Percentiles rank a stretch among this genome's conserved stretches.
Conservation (phyloP, 2,113 vertebrate genomes). For the Apistogramma diplotaenia region DNA sequence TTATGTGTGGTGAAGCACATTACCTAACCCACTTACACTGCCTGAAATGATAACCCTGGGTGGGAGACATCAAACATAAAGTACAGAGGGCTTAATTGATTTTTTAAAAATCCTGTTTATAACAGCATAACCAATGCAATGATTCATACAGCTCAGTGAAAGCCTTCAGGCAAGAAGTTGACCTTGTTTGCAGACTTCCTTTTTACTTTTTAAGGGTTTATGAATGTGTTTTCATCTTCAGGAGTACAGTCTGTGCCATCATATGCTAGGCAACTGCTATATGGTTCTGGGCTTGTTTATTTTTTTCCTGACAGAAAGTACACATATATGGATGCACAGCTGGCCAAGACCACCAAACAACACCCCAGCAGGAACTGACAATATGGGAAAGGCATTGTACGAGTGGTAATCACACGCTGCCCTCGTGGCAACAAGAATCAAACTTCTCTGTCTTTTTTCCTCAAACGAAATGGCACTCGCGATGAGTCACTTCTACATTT, state of each 20-base stretch:
- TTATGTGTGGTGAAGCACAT: slow-evolving; percentile 43
- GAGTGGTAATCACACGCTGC: slow-evolving; percentile 1
- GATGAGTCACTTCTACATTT: slow-evolving; percentile 14
- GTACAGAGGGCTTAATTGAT: slow-evolving; percentile 59
- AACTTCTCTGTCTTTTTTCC: not conserved
- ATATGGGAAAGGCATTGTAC: not conserved
- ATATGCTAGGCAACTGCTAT: slow-evolving; percentile 22
- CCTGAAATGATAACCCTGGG: slow-evolving; percentile 57
- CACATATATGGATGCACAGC: slow-evolving; percentile 41
- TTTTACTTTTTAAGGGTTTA: slow-evolving; percentile 39
- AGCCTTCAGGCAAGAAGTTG: slow-evolving; percentile 52
- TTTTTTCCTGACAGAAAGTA: slow-evolving; percentile 13
- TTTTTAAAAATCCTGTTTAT: slow-evolving; percentile 58
- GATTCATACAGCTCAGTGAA: slow-evolving; percentile 54
- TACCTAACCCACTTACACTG: slow-evolving; percentile 50
- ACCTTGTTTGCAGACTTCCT: slow-evolving; percentile 62
- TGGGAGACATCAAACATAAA: slow-evolving; percentile 60
- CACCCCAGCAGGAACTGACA: not conserved
- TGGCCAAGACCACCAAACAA: slow-evolving; percentile 14
- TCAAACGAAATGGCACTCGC: not conserved
- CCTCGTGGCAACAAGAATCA: not conserved
- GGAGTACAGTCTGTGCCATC: slow-evolving; percentile 18
- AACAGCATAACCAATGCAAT: slow-evolving; percentile 55
- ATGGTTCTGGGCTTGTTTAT: not conserved
- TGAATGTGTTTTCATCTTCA: slow-evolving; percentile 33